Base-by-base conservation (phyloP, 1,140 invertebrate species). In the Pseudomyrmex cubaensis region DNA sequence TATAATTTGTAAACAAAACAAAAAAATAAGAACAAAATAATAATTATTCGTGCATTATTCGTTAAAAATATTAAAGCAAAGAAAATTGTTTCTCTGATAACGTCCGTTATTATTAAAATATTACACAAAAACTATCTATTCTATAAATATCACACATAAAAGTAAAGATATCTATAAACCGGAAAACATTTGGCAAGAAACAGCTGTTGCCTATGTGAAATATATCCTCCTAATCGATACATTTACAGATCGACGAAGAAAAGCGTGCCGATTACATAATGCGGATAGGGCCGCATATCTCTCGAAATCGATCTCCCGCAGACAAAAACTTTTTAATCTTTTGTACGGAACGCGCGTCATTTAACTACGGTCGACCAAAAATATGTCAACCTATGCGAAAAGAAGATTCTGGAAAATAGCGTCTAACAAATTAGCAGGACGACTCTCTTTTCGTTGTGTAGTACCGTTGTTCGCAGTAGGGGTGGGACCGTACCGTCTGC, bases 291-390 rank as follows among this genome's bases (percentile, higher is more conserved):
- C 85, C 85, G 77, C n/a, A 69, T 80, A 87, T 78, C 82, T 73
- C 57, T 17, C 13, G 77, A 52, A 73, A 82, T 74, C 73, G 76
- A 64, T 22, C 78, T 67, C 92, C 92, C 84, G 91, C 88, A 84
- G 90, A 80, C 90, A 85, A 85, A 90, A 90, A 91, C 70, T 90
- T 92, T 90, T 93, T 90, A 89, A 86, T 56, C 52, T 76, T 85
- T 87, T 59, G 82, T 87, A 83, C 44, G 72, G 22, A 52, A 52
- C 61, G 59, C 54, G 50, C 76, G 83, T 85, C 83, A 85, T 87
- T 78, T 63, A 83, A 52, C 35, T 74, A 25, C 13, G 44, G 2
- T 62, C 61, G 50, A 72, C 63, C 25, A 75, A 75, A 84, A 83
- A 84, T 85, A 63, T 85, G 61, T 84, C 17, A 72, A 22, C 35